Conservation (phyloP, 2,113 vertebrate species). For the Proteles cristata region DNA sequence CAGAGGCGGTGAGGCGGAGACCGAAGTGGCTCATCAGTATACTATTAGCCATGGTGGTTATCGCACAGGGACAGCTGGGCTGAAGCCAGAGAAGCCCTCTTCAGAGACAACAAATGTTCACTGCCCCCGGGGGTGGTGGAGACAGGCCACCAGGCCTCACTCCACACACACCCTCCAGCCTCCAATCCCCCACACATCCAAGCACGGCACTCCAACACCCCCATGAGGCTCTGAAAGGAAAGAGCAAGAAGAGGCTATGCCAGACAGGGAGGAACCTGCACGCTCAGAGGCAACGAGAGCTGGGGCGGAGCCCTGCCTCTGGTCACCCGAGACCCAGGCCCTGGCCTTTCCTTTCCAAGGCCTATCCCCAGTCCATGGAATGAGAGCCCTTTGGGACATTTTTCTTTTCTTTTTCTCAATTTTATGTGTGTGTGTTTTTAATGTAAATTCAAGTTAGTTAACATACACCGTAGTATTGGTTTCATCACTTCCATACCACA, state of each 20-base stretch:
- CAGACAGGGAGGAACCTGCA: not conserved
- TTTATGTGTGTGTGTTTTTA: too few species aligned
- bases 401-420: too few species aligned
- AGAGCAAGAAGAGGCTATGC: not conserved
- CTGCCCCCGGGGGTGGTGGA: not conserved
- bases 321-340: constrained; percentile 50
- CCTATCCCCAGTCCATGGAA: constrained; percentile 72
- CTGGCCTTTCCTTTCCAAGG: constrained; percentile 59
- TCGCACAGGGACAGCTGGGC: constrained; percentile 75
- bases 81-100: constrained; percentile 68
- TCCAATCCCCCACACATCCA: not conserved
- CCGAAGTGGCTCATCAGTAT: constrained; percentile 27
- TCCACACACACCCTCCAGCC: too few species aligned
- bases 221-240: not conserved
- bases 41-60: constrained; percentile 65
- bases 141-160: not conserved
- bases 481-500: too few species aligned
- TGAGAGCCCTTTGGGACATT: constrained; percentile 63
- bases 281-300: not conserved
- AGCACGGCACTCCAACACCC: constrained; percentile 42
- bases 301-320: constrained; percentile 41
- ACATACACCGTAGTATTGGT: too few species aligned
- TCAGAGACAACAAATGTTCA: constrained; percentile 76
- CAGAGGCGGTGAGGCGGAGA: constrained; percentile 54
- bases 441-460: too few species aligned